Evolutionary conservation across 2,113 vertebrate species (phyloP), one percentile per base, ranked within the genome.

Genomic region (Enhydra lutris): DNA sequence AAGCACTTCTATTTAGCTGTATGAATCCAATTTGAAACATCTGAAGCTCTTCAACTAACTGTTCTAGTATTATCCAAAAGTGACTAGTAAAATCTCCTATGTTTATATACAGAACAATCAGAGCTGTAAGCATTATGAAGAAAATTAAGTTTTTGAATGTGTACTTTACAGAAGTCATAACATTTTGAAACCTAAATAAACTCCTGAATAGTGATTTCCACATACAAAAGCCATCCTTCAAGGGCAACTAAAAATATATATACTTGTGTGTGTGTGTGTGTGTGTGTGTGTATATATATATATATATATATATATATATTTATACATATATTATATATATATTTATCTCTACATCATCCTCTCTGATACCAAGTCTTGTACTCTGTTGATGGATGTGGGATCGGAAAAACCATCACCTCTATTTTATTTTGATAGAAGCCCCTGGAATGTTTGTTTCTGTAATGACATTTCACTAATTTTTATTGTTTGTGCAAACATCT

Each of bases 41-140:
- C 57, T 92, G 29, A 92, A 92, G 52, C 21, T 94, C 34, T 88
- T 92, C 39, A 91, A 88, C 50, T 34, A 83, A 95, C 34, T 92
- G 50, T 36, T 61, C 31, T 23, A 71, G 59, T 78, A 74, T 61
- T 84, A 92, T 55, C 12, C 47, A 82, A 74, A 90, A 71, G 42
- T 65, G 55, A 91, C 55, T 73, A 73, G 31, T 61, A 94, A 94
- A 94, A 74, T 45, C 42, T 74, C 13, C 55, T 47, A 36, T 42
- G 45, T 65, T 85, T 63, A 85, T 4, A 31, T 29, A 78, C 6
- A 76, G 15, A 78, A 36, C 61, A 57, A 55, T 84, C 29, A 79
- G 15, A 88, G 59, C 7, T 73, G 1, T 34, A 84, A 85, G 18
- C 42, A 85, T 69, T 74, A 91, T 50, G 17, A 63, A 79, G 90